phyloP scores from a whole-genome alignment of 2,797 vertebrate genomes.

The Scarus forsteni region DNA sequence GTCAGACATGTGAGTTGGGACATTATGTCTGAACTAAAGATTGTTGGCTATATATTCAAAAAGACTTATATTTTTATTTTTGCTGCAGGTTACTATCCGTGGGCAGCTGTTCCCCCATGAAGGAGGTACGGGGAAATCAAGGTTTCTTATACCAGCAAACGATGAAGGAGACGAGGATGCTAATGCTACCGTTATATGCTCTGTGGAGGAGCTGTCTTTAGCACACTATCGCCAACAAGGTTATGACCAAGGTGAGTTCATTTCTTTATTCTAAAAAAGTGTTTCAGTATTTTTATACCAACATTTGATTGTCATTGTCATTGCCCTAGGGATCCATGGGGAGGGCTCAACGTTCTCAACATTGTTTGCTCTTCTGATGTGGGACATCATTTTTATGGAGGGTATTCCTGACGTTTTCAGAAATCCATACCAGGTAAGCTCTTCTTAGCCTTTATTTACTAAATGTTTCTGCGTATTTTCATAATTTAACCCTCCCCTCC shows the following conservation, averaged over 20 bases:
- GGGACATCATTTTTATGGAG: slow-evolving; percentile 95
- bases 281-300: not conserved
- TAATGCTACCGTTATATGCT: slow-evolving; percentile 89
- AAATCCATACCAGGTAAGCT: slow-evolving; percentile 91
- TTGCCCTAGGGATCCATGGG: slow-evolving; percentile 91
- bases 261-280: not conserved
- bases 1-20: slow-evolving; percentile 88
- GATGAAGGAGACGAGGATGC: slow-evolving; percentile 46
- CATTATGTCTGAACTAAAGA: not conserved
- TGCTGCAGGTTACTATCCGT: slow-evolving; percentile 91
- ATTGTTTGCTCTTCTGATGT: slow-evolving; percentile 91
- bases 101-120: slow-evolving; percentile 94
- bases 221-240: slow-evolving; percentile 89
- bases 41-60: not conserved
- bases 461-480: not conserved
- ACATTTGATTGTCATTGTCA: not conserved
- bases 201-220: slow-evolving; percentile 93
- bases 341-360: slow-evolving; percentile 95
- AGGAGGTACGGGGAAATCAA: slow-evolving; percentile 91
- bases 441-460: not conserved
- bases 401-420: slow-evolving; percentile 92
- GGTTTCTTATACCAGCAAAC: slow-evolving; percentile 87
- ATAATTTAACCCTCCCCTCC: not conserved
- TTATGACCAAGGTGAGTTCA: slow-evolving; percentile 91
- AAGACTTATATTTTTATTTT: slow-evolving; percentile 12